Evolutionary conservation across 2,113 vertebrate species (phyloP), one percentile per base, ranked within the genome.

Genomic region (Picathartes gymnocephalus): DNA sequence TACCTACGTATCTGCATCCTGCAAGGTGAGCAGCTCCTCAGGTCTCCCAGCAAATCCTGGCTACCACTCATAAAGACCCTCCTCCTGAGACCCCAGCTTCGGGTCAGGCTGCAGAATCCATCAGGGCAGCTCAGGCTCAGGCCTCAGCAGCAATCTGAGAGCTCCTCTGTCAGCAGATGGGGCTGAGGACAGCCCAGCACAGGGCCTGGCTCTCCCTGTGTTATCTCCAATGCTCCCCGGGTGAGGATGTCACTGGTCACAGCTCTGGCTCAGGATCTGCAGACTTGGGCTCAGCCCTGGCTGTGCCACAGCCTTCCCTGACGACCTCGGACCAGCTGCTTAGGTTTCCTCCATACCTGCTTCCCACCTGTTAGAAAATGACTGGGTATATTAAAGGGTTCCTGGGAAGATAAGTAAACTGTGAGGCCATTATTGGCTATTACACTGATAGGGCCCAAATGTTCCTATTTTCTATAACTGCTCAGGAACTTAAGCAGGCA

Each of bases 281-380:
- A 81, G n/a, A 5, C 21, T 19, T 39, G 69, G 77, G 16, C 61
- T 83, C 31, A 7, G 56, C 82, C 62, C 82, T 19, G 1, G 78
- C 79, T 86, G 82, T 81, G 86, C 82, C 90, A 71, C 69, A 64
- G 86, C 39, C 13, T 81, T 60, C 65, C 83, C 10, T 4, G 5
- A 11, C 0, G 54, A 92, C 94, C 93, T 95, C 87, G 93, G 89
- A 45, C 60, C 92, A 88, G 86, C 71, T 95, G 91, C 93, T 95
- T 22, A 28, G 57, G 78, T 68, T 65, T 81, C 73, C 65, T 96
- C 61, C 62, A 13, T 92, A 81, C 87, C 81, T 92, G 84, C 23
- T 81, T 76, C 86, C 93, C 92, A 89, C 87, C 96, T 97, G 91
- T 84, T 65, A 68, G 89, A n/a, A 94, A 91, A 91, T 89, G 61